A percentile compares a stretch with the other conserved stretches of the same genome.
These are phyloP conservation scores for Ceraclea dissimilis DNA, from an alignment of 2,888 invertebrate species.

Conservation along the genomic window DNA sequence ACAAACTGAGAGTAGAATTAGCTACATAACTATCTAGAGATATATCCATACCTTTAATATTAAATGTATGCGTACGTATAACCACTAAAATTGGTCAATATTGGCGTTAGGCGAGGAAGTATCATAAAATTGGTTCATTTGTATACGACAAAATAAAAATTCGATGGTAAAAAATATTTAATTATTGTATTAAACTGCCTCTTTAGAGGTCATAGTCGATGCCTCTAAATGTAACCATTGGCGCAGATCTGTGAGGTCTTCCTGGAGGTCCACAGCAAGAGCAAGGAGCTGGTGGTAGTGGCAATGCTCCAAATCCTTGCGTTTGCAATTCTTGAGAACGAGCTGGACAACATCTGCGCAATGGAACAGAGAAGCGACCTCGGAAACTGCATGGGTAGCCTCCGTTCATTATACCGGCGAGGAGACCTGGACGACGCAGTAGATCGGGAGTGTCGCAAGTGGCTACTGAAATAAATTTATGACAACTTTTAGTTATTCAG, in stretches of 20 bases:
- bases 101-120: too few relatives aligned
- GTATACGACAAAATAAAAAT: too few relatives aligned
- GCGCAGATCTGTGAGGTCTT: constrained; percentile 40
- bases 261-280: constrained; percentile 18
- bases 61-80: too few relatives aligned
- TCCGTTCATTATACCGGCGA: constrained; percentile 28
- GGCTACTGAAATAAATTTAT: constrained; percentile 30
- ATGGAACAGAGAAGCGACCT: constrained; percentile 34
- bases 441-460: constrained; percentile 43
- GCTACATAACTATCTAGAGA: too few relatives aligned
- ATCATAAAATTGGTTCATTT: too few relatives aligned
- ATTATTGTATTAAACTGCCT: too few relatives aligned
- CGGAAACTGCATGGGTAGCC: constrained; percentile 3
- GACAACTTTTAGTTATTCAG: background rate
- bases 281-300: constrained; percentile 31
- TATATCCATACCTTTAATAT: too few relatives aligned
- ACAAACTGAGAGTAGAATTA: too few relatives aligned
- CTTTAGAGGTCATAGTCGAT: constrained; percentile 23
- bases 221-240: constrained; percentile 52
- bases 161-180: too few relatives aligned
- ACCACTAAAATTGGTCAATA: too few relatives aligned
- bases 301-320: constrained; percentile 29
- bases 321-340: constrained; percentile 19
- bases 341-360: constrained; percentile 37
- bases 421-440: constrained; percentile 36